These are phyloP conservation scores for Campylomormyrus numenius DNA, from an alignment of 2,113 vertebrate species.

Conservation along the genomic window DNA sequence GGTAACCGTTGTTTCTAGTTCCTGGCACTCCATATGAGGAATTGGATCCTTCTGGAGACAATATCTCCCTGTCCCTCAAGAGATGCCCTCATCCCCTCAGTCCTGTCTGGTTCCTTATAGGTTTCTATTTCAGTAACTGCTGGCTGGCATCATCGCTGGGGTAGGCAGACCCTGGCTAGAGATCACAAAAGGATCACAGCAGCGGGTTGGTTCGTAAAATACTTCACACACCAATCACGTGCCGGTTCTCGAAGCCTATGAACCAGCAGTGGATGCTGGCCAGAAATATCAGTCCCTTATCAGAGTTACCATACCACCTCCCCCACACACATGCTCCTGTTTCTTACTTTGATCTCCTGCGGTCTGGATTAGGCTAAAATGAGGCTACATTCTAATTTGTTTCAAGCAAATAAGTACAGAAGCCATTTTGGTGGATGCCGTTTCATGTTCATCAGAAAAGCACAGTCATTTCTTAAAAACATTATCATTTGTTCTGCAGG, in stretches of 20 bases:
- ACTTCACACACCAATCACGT: not conserved
- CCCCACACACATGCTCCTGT: not conserved
- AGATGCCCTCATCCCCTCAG: not conserved
- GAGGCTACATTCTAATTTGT: not conserved
- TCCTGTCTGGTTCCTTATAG: not conserved
- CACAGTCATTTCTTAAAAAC: not conserved
- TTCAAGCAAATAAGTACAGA: not conserved
- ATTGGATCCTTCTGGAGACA: not conserved
- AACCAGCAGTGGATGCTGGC: not conserved
- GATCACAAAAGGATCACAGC: constrained; percentile 20
- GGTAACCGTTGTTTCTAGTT: not conserved
- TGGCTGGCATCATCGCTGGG: not conserved
- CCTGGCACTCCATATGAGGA: not conserved
- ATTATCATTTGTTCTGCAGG: not conserved
- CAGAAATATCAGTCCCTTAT: not conserved
- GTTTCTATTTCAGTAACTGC: not conserved
- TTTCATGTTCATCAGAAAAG: not conserved
- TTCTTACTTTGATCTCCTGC: not conserved
- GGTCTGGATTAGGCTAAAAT: constrained; percentile 1
- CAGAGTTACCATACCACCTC: not conserved
- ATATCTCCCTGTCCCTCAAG: not conserved
- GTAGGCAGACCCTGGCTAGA: not conserved
- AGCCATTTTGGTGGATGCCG: not conserved
- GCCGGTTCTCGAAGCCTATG: not conserved
- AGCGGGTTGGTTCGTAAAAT: constrained; percentile 19